These are phyloP conservation scores for Sanderia malayensis DNA, from an alignment of 30 jellyfish, hydroid and myxozoan species.

Conservation along the genomic window DNA sequence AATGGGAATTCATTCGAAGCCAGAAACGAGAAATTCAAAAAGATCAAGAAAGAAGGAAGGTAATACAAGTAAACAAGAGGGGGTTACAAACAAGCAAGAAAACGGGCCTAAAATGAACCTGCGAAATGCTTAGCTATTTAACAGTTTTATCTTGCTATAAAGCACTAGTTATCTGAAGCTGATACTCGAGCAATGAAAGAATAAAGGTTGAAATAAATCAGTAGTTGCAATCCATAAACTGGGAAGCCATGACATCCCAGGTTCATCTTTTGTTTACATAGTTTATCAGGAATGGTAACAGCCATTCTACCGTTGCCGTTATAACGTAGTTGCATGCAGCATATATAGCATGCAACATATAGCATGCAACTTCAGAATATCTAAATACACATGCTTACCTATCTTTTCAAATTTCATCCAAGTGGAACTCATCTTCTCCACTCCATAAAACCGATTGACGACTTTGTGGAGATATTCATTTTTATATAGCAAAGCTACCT, in stretches of 20 bases:
- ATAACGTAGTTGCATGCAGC: background rate
- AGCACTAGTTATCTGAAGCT: too few relatives aligned
- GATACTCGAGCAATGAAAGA: too few relatives aligned
- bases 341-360: background rate
- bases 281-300: background rate
- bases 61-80: too few relatives aligned
- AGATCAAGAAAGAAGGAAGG: too few relatives aligned
- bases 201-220: background rate
- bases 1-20: too few relatives aligned
- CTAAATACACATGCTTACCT: constrained; percentile 2
- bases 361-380: too few relatives aligned
- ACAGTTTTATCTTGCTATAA: too few relatives aligned
- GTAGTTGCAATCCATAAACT: background rate
- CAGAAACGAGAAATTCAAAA: too few relatives aligned
- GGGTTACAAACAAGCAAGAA: too few relatives aligned
- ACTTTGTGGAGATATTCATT: constrained; percentile 35
- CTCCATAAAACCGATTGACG: constrained; percentile 28
- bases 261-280: background rate
- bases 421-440: constrained; percentile 13
- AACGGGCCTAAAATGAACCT: too few relatives aligned
- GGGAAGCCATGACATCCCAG: background rate
- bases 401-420: constrained; percentile 34
- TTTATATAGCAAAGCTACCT: constrained; percentile 13
- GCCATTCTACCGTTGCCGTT: background rate
- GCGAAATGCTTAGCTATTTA: too few relatives aligned